Evolutionary conservation across 1,140 invertebrate genomes (phyloP).

Genomic region (Drosophila oshimai): DNA sequence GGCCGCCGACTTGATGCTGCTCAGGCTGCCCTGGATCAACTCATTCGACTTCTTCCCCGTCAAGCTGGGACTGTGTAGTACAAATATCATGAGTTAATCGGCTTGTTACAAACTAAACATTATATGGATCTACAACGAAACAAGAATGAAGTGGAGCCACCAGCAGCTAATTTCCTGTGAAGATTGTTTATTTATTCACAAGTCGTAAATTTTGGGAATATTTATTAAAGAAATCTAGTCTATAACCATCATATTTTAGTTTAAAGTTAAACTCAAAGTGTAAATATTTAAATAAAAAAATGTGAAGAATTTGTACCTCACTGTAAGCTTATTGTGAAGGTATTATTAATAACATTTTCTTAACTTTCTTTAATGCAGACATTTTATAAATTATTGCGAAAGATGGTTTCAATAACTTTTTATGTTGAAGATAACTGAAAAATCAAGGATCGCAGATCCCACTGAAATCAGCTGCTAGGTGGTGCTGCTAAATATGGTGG

Average conservation of each 20-base stretch:
- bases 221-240: too few relatives aligned
- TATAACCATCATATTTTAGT: too few relatives aligned
- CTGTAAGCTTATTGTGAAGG: neutral
- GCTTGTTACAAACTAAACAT: neutral
- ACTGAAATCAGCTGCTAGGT: neutral
- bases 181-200: too few relatives aligned
- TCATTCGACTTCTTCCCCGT: constrained; percentile 94
- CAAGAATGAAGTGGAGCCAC: neutral
- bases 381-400: too few relatives aligned
- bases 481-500: constrained; percentile 12
- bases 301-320: too few relatives aligned
- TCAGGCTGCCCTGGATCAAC: constrained; percentile 92
- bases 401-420: too few relatives aligned
- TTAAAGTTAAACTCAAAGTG: too few relatives aligned
- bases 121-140: neutral
- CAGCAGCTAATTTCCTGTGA: neutral
- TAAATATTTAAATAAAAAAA: too few relatives aligned
- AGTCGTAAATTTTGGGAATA: too few relatives aligned
- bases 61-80: constrained; percentile 87
- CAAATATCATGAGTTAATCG: neutral
- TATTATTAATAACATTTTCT: too few relatives aligned
- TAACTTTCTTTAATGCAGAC: too few relatives aligned
- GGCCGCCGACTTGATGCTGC: constrained; percentile 93
- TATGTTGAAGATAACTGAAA: neutral
- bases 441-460: neutral